Evolutionary conservation across 2,113 vertebrate genomes (phyloP).

Genomic region (Chloroceryle aenea): DNA sequence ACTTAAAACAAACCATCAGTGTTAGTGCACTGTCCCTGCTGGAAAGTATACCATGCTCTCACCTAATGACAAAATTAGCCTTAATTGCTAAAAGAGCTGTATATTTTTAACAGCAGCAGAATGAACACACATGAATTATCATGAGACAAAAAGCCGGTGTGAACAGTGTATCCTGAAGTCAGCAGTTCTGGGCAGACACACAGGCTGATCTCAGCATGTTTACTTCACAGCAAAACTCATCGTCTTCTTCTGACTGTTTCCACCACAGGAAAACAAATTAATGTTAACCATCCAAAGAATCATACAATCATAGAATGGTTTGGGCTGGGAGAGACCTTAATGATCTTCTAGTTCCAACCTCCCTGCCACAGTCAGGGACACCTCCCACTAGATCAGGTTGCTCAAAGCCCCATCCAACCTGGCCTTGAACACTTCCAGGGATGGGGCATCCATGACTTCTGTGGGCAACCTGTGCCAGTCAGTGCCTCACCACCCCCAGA

Average conservation of each 20-base stretch:
- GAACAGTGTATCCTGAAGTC: not conserved
- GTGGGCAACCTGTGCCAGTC: not conserved
- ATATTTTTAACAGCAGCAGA: not conserved
- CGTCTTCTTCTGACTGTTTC: not conserved
- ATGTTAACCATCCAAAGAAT: fast-evolving
- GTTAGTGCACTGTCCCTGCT: not conserved
- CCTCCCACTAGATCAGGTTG: not conserved
- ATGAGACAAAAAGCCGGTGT: not conserved
- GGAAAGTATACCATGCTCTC: not conserved
- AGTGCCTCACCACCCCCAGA: not conserved
- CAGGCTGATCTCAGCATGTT: not conserved
- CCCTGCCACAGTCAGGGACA: not conserved
- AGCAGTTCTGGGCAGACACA: constrained; percentile 26
- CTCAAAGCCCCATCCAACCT: not conserved
- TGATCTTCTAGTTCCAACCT: not conserved
- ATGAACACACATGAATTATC: not conserved
- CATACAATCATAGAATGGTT: not conserved
- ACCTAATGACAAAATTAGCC: not conserved
- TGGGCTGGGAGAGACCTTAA: not conserved
- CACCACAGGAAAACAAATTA: not conserved
- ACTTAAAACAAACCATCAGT: not conserved
- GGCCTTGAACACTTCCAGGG: not conserved
- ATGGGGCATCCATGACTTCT: not conserved
- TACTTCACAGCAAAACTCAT: not conserved
- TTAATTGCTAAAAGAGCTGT: not conserved